A percentile compares a stretch with the other conserved stretches of the same genome.
phyloP scores from a whole-genome alignment of 2,888 invertebrate genomes.

The Clusia tigrina region DNA sequence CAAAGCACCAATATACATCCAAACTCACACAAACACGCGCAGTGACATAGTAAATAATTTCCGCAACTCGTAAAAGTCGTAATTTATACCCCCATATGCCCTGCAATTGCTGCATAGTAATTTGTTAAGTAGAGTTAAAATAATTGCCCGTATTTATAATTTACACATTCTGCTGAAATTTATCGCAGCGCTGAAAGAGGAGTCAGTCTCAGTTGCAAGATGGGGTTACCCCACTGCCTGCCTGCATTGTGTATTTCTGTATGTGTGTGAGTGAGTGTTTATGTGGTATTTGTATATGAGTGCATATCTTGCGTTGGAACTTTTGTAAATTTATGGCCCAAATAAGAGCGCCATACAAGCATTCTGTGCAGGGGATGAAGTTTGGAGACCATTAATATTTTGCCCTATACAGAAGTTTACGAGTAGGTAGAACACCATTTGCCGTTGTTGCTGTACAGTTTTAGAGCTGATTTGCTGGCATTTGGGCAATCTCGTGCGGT shows the following conservation, averaged over 20 bases:
- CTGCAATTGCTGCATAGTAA: slow-evolving; percentile 65
- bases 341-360: not conserved
- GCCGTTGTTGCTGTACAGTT: not conserved
- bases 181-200: slow-evolving; percentile 58
- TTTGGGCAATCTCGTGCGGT: slow-evolving; percentile 6
- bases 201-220: slow-evolving; percentile 13
- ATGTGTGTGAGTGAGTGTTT: not conserved
- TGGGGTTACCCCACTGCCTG: too few species aligned
- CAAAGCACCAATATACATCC: not conserved
- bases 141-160: slow-evolving; percentile 66
- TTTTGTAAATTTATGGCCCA: slow-evolving; percentile 16
- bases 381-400: not conserved
- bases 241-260: not conserved
- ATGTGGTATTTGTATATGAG: not conserved
- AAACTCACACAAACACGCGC: not conserved
- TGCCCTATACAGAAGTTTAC: not conserved
- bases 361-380: not conserved
- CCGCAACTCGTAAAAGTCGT: slow-evolving; percentile 57
- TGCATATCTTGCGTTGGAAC: not conserved
- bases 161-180: slow-evolving; percentile 64
- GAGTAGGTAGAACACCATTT: not conserved
- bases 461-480: not conserved
- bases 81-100: slow-evolving; percentile 63
- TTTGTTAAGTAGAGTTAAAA: slow-evolving; percentile 66
- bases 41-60: slow-evolving; percentile 36